Base-by-base conservation (phyloP, 2,888 invertebrate species). In the Dermolepida albohirtum region DNA sequence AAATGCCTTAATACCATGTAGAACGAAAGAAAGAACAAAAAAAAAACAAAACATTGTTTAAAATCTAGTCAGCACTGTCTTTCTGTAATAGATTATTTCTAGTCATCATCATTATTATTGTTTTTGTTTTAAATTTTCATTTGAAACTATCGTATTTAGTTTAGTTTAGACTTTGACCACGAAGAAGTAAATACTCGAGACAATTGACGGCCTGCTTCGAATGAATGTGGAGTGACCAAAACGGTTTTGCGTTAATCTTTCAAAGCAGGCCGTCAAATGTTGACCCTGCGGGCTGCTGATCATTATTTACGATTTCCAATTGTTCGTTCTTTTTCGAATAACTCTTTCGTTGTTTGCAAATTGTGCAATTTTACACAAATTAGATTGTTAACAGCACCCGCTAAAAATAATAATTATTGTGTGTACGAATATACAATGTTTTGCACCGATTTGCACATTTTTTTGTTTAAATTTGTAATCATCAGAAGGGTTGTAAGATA, bases 11-110 rank as follows among this genome's bases (percentile, higher is more conserved):
- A 77, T 77, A 77, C 76, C 76, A 75, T 74, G 71, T 76, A 76
- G 75, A 74, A 52, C 50, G 55, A 40, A 66, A 68, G 64, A 59
- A 34, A 34, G 34, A 34, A 34, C 34, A 34, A 34, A 69, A 63
- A 71, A 50, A 59, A 59, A 59, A 59, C 59, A 44, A 68, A 68
- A 73, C 70, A 75, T 73, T 75, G 70, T 76, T 76, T 80, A 79
- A 66, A 79, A 76, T 80, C 80, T 82, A 82, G 81, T 81, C 79
- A 79, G 80, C 81, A 81, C 79, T 79, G 74, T 78, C 75, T 78
- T 78, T 76, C 75, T 72, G 74, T 76, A 75, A 74, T 75, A 76
- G 74, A 77, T 75, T 70, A 71, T 73, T 78, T 79, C 78, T 80
- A 80, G 78, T 79, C 78, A 73, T 16, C 11, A 22, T 27, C 44